phyloP scores from a whole-genome alignment of 1,140 invertebrate genomes.

The Idris sp. region DNA sequence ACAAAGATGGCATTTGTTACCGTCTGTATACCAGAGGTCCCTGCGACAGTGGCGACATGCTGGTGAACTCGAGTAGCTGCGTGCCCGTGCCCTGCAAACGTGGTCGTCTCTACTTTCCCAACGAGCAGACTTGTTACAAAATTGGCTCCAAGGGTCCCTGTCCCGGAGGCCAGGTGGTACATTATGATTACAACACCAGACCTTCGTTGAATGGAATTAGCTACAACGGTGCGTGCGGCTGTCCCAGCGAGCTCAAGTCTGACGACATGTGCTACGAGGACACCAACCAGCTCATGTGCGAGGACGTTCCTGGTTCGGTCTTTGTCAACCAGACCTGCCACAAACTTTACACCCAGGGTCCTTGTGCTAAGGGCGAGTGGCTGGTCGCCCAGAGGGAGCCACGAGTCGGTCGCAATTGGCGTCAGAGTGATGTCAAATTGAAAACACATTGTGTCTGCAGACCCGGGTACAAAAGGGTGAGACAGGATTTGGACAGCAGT shows the following conservation, averaged over 20 bases:
- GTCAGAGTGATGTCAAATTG: slow-evolving; percentile 64
- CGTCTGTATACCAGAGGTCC: slow-evolving; percentile 87
- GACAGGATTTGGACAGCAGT: slow-evolving; percentile 67
- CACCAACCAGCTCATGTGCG: slow-evolving; percentile 74
- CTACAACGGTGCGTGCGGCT: slow-evolving; percentile 89
- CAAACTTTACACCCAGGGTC: slow-evolving; percentile 85
- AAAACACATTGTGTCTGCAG: slow-evolving; percentile 84
- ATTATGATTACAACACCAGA: slow-evolving; percentile 86
- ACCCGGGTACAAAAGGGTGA: slow-evolving; percentile 81
- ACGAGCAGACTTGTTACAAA: slow-evolving; percentile 84
- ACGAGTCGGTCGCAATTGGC: slow-evolving; percentile 66
- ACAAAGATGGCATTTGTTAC: slow-evolving; percentile 85
- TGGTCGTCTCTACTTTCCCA: slow-evolving; percentile 86
- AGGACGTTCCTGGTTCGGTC: slow-evolving; percentile 81
- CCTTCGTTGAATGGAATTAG: slow-evolving; percentile 87
- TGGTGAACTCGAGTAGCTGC: slow-evolving; percentile 81
- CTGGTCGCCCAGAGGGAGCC: slow-evolving; percentile 79
- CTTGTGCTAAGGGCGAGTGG: slow-evolving; percentile 86
- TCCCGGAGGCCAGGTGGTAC: slow-evolving; percentile 82
- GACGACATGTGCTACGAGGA: slow-evolving; percentile 67
- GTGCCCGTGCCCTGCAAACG: slow-evolving; percentile 83
- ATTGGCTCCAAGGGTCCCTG: slow-evolving; percentile 87
- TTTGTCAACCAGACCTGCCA: slow-evolving; percentile 83
- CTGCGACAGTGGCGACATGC: slow-evolving; percentile 83
- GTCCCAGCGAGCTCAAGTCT: slow-evolving; percentile 76